phyloP scores from a whole-genome alignment of 2,113 vertebrate species.

The Mohoua ochrocephala region DNA sequence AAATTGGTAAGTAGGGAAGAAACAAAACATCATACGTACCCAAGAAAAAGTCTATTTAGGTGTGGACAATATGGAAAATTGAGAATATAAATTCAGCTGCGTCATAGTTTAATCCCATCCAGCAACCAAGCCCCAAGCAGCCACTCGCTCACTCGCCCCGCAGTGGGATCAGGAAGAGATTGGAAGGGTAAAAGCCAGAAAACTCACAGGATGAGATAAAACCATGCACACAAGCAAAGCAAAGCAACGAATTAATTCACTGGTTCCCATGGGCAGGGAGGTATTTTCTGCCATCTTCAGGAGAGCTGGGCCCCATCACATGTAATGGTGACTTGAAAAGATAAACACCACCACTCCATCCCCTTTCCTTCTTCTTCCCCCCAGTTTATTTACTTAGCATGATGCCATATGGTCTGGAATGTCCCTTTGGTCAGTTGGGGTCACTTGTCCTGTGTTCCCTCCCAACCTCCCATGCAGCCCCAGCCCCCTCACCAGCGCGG shows the following conservation, averaged over 20 bases:
- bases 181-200: neutral
- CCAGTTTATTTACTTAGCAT: neutral
- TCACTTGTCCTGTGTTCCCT: neutral
- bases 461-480: neutral
- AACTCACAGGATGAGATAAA: neutral
- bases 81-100: slow-evolving; percentile 5
- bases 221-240: neutral
- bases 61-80: neutral
- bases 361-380: neutral
- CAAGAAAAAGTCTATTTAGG: neutral
- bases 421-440: neutral
- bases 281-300: neutral
- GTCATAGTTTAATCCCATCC: neutral
- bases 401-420: neutral
- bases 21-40: neutral
- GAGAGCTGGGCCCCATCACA: neutral
- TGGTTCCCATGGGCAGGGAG: neutral
- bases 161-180: neutral
- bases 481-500: accelerated
- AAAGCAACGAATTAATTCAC: neutral
- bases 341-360: neutral
- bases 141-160: accelerated
- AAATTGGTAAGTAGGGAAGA: neutral
- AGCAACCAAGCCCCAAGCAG: neutral
- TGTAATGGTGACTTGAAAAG: neutral